These are phyloP conservation scores for Drosophila tani DNA, from an alignment of 1,140 invertebrate genomes.

Conservation along the genomic window DNA sequence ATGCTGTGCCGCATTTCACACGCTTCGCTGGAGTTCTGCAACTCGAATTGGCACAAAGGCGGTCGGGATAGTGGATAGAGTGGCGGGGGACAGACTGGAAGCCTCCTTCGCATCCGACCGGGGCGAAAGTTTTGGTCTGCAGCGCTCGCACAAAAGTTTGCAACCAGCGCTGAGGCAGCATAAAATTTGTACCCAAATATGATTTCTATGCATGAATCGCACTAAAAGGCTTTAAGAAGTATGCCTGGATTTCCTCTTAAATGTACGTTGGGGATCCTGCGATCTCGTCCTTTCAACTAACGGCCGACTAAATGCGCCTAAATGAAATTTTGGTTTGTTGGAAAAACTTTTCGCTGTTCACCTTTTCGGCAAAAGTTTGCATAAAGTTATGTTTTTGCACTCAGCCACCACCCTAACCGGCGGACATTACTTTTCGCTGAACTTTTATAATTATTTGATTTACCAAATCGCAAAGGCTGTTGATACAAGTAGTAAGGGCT, in stretches of 20 bases:
- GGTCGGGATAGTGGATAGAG: slow-evolving; percentile 20
- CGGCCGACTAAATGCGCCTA: slow-evolving; percentile 70
- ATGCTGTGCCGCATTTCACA: slow-evolving; percentile 72
- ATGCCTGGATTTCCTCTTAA: slow-evolving; percentile 12
- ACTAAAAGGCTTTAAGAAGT: slow-evolving; percentile 59
- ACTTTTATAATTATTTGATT: slow-evolving; percentile 82
- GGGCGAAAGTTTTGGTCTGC: slow-evolving; percentile 70
- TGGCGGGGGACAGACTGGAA: slow-evolving; percentile 23
- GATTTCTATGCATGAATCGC: slow-evolving; percentile 61
- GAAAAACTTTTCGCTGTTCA: slow-evolving; percentile 67
- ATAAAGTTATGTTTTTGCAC: slow-evolving; percentile 54
- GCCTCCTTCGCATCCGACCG: slow-evolving; percentile 26
- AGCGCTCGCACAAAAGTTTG: slow-evolving; percentile 71
- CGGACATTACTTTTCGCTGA: slow-evolving; percentile 30
- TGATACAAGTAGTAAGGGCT: not conserved
- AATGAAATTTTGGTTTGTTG: slow-evolving; percentile 70
- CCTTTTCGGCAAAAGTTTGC: slow-evolving; percentile 69
- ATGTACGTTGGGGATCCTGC: not conserved
- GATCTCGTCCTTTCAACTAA: slow-evolving; percentile 38
- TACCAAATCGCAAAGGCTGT: slow-evolving; percentile 40
- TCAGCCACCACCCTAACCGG: slow-evolving; percentile 34
- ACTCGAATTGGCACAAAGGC: slow-evolving; percentile 73
- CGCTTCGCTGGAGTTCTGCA: slow-evolving; percentile 79
- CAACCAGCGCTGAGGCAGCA: slow-evolving; percentile 60
- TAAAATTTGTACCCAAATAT: slow-evolving; percentile 72